phyloP scores from a whole-genome alignment of 2,888 invertebrate genomes.

The Pandemis heparana region DNA sequence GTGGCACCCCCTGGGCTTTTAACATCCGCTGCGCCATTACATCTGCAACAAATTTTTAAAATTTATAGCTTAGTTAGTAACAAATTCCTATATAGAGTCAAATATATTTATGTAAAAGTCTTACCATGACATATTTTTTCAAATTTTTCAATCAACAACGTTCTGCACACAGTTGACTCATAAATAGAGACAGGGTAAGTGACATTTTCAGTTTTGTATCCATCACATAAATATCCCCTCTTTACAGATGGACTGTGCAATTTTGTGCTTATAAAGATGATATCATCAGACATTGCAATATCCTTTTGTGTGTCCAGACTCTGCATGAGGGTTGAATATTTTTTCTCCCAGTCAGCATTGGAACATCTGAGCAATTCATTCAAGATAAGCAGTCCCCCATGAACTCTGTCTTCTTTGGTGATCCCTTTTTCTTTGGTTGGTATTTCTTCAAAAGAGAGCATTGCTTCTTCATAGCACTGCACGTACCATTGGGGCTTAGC shows the following conservation, averaged over 20 bases:
- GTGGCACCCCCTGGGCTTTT: slow-evolving; percentile 93
- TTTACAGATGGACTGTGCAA: slow-evolving; percentile 86
- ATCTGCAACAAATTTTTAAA: slow-evolving; percentile 73
- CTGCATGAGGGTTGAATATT: slow-evolving; percentile 90
- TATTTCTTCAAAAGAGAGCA: slow-evolving; percentile 90
- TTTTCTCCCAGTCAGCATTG: slow-evolving; percentile 94
- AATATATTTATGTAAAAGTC: not conserved
- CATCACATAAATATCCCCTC: slow-evolving; percentile 80
- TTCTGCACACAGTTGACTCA: slow-evolving; percentile 95
- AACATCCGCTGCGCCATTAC: slow-evolving; percentile 92
- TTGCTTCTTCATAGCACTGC: slow-evolving; percentile 96
- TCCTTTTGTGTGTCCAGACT: slow-evolving; percentile 81
- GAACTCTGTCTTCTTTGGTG: slow-evolving; percentile 95
- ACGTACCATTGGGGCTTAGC: slow-evolving; percentile 96
- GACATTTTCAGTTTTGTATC: slow-evolving; percentile 81
- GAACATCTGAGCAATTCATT: slow-evolving; percentile 97
- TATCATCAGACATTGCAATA: slow-evolving; percentile 81
- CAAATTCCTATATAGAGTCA: not conserved
- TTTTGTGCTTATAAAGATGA: slow-evolving; percentile 85
- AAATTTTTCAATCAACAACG: slow-evolving; percentile 93
- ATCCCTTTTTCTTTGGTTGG: slow-evolving; percentile 90
- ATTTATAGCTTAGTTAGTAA: too few relatives aligned
- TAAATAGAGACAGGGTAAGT: slow-evolving; percentile 87
- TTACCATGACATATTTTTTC: slow-evolving; percentile 90
- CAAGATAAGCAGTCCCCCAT: slow-evolving; percentile 96